Conservation (phyloP, 1,140 invertebrate genomes). For the Rhyzopertha dominica region DNA sequence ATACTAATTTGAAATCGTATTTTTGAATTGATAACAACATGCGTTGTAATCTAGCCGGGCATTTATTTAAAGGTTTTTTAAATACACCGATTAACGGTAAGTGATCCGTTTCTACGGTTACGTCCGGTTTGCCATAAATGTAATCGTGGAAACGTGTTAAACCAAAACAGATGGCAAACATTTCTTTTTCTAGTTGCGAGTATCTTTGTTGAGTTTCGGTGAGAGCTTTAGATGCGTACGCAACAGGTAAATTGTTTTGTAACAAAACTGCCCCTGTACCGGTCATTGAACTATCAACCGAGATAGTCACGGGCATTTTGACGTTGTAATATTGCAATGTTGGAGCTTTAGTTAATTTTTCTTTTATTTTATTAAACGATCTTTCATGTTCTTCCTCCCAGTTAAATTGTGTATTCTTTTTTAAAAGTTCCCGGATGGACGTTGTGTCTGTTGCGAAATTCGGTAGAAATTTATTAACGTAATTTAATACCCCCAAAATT, state of each 20-base stretch:
- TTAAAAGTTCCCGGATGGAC: conserved; percentile 24
- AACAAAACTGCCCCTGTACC: conserved; percentile 39
- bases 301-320: conserved; percentile 29
- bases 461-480: conserved; percentile 30
- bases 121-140: conserved; percentile 32
- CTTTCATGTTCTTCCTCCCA: conserved; percentile 18
- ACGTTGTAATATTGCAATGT: conserved; percentile 36
- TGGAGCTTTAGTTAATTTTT: conserved; percentile 26
- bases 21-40: conserved; percentile 28
- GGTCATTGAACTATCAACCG: conserved; percentile 37
- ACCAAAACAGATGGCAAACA: conserved; percentile 31
- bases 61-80: conserved; percentile 28
- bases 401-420: conserved; percentile 25
- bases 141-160: conserved; percentile 37
- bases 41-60: conserved; percentile 25
- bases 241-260: conserved; percentile 36
- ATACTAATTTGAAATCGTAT: conserved; percentile 28
- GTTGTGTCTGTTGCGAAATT: conserved; percentile 29
- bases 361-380: conserved; percentile 35
- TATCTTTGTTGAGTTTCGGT: conserved; percentile 35
- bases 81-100: conserved; percentile 29
- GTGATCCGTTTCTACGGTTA: conserved; percentile 34
- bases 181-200: conserved; percentile 46
- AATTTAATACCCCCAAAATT: conserved; percentile 36
- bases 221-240: conserved; percentile 40